Conservation (phyloP, 2,797 vertebrate species). For the Acipenser transmontanus region DNA sequence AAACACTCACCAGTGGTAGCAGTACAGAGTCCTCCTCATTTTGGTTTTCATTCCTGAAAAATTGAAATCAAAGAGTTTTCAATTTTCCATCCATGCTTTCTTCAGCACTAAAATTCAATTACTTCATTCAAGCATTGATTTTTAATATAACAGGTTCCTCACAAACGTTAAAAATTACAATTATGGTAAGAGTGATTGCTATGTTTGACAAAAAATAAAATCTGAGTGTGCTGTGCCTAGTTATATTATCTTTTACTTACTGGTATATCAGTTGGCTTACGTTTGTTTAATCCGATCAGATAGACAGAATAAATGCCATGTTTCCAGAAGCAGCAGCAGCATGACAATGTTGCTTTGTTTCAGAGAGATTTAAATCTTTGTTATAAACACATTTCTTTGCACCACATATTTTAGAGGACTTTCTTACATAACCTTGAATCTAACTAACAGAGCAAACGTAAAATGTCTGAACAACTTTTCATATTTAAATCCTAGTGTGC, state of each 20-base stretch:
- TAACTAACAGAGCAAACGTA: too few species aligned
- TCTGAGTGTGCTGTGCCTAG: too few species aligned
- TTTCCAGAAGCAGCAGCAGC: not conserved
- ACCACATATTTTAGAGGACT: too few species aligned
- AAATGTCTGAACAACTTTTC: too few species aligned
- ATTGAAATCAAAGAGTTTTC: constrained; percentile 8
- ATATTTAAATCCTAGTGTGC: too few species aligned
- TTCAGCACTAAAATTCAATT: not conserved
- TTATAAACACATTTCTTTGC: too few species aligned
- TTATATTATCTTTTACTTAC: not conserved
- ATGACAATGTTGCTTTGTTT: not conserved
- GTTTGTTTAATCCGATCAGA: not conserved
- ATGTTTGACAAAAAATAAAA: too few species aligned
- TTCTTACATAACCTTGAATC: too few species aligned
- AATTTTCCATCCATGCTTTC: not conserved
- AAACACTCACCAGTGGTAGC: constrained; percentile 51
- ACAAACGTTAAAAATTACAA: too few species aligned
- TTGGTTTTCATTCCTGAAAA: constrained; percentile 56
- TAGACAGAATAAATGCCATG: not conserved
- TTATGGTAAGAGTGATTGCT: too few species aligned
- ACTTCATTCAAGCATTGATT: not conserved
- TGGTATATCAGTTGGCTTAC: not conserved
- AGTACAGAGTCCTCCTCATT: constrained; percentile 35
- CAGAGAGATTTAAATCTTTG: too few species aligned
- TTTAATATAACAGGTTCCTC: not conserved